These are phyloP conservation scores for Sinocyclocheilus anshuiensis DNA, from an alignment of 2,113 vertebrate species.

Conservation along the genomic window DNA sequence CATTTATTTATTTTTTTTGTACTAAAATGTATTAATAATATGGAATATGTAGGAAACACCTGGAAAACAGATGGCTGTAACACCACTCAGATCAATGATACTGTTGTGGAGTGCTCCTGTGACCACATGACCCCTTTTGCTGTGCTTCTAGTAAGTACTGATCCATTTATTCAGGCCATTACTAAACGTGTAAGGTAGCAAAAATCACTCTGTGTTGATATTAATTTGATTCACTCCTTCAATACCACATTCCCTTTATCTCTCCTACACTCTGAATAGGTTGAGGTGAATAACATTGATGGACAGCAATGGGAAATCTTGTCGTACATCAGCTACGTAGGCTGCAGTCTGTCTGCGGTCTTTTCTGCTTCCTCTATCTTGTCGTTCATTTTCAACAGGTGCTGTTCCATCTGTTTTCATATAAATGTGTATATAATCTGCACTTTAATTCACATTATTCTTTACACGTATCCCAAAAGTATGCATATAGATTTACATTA, in stretches of 20 bases:
- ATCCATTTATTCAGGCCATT: background rate
- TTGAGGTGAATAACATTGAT: constrained; percentile 38
- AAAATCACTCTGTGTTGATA: background rate
- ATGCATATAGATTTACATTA: background rate
- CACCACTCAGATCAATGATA: background rate
- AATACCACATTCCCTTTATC: background rate
- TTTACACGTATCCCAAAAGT: background rate
- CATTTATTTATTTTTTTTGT: background rate
- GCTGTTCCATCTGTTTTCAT: background rate
- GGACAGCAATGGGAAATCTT: constrained; percentile 62
- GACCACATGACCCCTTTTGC: constrained; percentile 69
- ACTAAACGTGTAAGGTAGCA: background rate
- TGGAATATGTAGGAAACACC: background rate
- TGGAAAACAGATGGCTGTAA: constrained; percentile 36
- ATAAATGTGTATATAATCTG: background rate
- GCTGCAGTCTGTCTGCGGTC: constrained; percentile 68
- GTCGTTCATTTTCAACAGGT: constrained; percentile 61
- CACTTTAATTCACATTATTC: background rate
- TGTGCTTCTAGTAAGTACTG: constrained; percentile 64
- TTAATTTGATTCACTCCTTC: background rate
- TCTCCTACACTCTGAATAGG: constrained; percentile 48
- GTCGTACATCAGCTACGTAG: constrained; percentile 69
- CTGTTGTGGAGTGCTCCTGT: constrained; percentile 56
- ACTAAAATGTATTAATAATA: background rate
- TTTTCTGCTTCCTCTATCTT: constrained; percentile 65